Conservation (phyloP, 2,888 invertebrate species). For the Apotomis betuletana region DNA sequence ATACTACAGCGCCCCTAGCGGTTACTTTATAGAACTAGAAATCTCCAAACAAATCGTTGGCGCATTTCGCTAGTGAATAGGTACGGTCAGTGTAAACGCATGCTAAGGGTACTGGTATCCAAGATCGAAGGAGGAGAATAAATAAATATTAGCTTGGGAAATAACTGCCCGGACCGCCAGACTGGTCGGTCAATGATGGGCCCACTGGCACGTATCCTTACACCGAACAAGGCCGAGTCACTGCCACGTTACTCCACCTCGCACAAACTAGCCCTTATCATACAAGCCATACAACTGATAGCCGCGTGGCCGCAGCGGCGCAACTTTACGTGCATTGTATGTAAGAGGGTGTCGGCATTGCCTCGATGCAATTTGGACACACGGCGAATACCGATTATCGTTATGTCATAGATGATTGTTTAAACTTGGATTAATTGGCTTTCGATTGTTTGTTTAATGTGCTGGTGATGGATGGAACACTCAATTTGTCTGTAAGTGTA, state of each 20-base stretch:
- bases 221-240: slow-evolving; percentile 37
- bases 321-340: slow-evolving; percentile 21
- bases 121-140: no score
- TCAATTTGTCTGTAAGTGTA: no score
- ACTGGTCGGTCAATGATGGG: background rate
- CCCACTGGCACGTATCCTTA: slow-evolving; percentile 18
- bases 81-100: no score
- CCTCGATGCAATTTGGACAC: slow-evolving; percentile 26
- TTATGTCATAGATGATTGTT: slow-evolving; percentile 31
- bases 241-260: slow-evolving; percentile 13
- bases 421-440: slow-evolving; percentile 12
- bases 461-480: no score
- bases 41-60: no score
- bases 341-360: slow-evolving; percentile 10
- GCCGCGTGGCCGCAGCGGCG: background rate
- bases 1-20: no score
- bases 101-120: no score
- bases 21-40: no score
- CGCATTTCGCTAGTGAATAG: no score
- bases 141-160: no score
- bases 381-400: slow-evolving; percentile 24
- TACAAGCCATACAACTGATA: slow-evolving; percentile 6
- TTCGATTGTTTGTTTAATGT: background rate
- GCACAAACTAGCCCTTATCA: background rate
- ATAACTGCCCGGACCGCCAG: background rate